Base-by-base conservation (phyloP, 2,888 invertebrate genomes). In the Saturnia japonica region DNA sequence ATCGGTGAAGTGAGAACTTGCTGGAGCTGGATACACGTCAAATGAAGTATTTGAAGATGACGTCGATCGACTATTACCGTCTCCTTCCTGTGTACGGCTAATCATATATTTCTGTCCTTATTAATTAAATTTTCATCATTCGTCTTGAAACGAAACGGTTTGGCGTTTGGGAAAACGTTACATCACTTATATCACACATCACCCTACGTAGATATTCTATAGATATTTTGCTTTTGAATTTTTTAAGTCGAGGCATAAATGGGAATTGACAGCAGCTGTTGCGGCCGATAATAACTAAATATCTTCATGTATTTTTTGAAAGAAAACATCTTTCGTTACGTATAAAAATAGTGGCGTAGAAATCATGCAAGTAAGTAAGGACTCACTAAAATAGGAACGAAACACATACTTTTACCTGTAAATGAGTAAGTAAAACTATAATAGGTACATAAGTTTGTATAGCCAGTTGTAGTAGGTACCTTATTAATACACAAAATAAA, bases 81-180 rank as follows among this genome's bases (percentile, higher is more conserved):
- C 94, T 91, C 89, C 84, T 88, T 94, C 89, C 85, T 83, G 82
- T 90, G 83, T 86, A 90, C 79, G 85, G 90, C 84, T 86, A 88
- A 85, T 84, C 87, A 82, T 82, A 87, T 91, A 83, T 82, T 70
- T 80, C 90, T 86, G 79, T 91, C 91, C 83, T 85, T 86, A 77
- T 88, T 85, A 85, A 86, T 86, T 82, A 82, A 77, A 82, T 84
- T 85, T 84, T 84, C 78, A 80, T 80, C 73, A 82, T 86, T 80
- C 87, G 80, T 78, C 92, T 90, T 89, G 77, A 91, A 94, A 79
- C 79, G 76, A 80, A 87, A 89, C 88, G 78, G 86, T 82, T 81
- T 82, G 75, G 78, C 78, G 83, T 80, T 80, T 78, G 81, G 89
- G 88, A 88, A 87, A 84, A 80, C 77, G 87, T 92, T 91, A 88